A percentile compares a stretch with the other conserved stretches of the same genome.
Evolutionary conservation across 2,888 invertebrate species (phyloP).

Genomic region (Acheta domesticus): DNA sequence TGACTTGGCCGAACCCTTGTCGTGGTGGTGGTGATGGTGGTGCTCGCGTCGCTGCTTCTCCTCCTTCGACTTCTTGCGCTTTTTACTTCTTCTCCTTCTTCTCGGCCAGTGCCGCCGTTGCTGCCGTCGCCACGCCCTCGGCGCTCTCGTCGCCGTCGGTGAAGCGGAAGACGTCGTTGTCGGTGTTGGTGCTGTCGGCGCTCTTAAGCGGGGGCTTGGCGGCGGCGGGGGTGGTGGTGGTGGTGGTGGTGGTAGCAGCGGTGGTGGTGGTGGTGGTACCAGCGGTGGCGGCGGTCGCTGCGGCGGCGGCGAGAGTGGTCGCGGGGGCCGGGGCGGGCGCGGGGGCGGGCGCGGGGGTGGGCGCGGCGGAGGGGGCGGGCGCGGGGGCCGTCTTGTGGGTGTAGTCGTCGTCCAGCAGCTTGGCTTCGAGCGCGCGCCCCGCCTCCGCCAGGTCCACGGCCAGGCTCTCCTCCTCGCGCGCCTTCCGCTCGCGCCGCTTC

Average conservation of each 20-base stretch:
- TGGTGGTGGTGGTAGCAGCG: no score
- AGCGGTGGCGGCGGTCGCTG: no score
- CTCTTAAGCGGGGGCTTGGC: slow-evolving; percentile 19
- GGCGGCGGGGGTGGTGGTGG: no score
- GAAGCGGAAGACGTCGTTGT: slow-evolving; percentile 59
- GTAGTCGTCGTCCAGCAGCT: slow-evolving; percentile 59
- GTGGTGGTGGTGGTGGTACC: no score
- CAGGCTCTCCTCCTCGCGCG: slow-evolving; percentile 39
- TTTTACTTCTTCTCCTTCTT: slow-evolving; percentile 78
- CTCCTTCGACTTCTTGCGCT: slow-evolving; percentile 78
- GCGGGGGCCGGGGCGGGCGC: no score
- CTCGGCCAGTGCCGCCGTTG: slow-evolving; percentile 45
- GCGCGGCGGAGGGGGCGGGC: no score
- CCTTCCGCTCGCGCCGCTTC: slow-evolving; percentile 42
- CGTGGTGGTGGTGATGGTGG: slow-evolving; percentile 64
- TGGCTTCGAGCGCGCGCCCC: slow-evolving; percentile 76
- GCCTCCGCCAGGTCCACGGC: slow-evolving; percentile 68
- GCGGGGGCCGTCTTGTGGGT: no score
- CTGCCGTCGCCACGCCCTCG: slow-evolving; percentile 47
- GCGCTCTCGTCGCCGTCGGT: slow-evolving; percentile 58
- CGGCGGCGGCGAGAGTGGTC: no score
- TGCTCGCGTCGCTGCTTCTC: slow-evolving; percentile 67
- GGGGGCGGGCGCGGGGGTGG: no score
- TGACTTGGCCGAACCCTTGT: slow-evolving; percentile 45
- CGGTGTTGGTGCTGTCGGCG: slow-evolving; percentile 36